Base-by-base conservation (phyloP, 2,888 invertebrate species). In the Perithous albicinctus region DNA sequence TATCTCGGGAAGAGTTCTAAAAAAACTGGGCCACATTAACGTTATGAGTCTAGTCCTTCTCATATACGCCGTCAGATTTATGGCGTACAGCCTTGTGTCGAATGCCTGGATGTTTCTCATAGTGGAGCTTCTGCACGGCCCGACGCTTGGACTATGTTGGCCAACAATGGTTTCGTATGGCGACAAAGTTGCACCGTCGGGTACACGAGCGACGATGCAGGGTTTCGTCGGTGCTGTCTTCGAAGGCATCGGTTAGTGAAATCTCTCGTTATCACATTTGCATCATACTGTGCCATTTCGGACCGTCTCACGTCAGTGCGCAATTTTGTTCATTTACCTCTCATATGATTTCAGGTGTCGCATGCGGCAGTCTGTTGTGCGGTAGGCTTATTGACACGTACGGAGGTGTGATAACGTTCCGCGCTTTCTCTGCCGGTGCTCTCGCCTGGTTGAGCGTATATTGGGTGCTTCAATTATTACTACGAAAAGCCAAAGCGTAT, bases 81-180 rank as follows among this genome's bases (percentile, higher is more conserved):
- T 97, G 82, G 93, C 96, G 15, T 98, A 98, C 91, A 98, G 98
- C 1, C 93, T 96, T 70, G 93, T 98, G 70, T 93, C 94, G 0
- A 96, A 97, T 92, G 96, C 97, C 0, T 98, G 98, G 98, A 95
- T 95, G 94, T 95, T 97, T 61, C 93, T 99, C 79, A 96, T 97
- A 0, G 95, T 98, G 69, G 99, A 99, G 92, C 92, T 98, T 81
- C 93, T 97, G 7, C 98, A 98, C 92, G 98, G 98, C 0, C 93
- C 98, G 23, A 97, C 98, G 0, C 97, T 97, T 91, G 98, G 98
- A 20, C 94, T 98, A 90, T 97, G 97, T 88, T 98, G 97, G 92
- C 95, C 97, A 0, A 96, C 97, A 8, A 97, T 98, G 97, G 96
- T 97, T 18, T 97, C 97, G 0, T 98, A 97, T 92, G 97, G 97